Base-by-base conservation (phyloP, 2,888 invertebrate species). In the Protodeltote pygarga region DNA sequence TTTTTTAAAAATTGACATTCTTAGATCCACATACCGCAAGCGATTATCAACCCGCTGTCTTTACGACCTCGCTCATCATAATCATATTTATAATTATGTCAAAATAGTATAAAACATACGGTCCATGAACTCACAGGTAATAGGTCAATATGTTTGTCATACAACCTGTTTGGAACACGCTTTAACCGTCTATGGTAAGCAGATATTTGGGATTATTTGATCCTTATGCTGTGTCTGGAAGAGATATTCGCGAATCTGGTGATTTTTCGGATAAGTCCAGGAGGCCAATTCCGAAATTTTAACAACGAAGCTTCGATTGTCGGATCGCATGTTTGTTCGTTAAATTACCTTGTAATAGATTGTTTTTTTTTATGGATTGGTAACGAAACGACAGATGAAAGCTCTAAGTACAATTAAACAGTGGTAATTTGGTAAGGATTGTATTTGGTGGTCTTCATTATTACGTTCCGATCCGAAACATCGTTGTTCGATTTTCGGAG, bases 81-180 rank as follows among this genome's bases (percentile, higher is more conserved):
- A 54, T 54, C 49, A 52, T 50, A 68, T 69, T 68, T 69, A 68
- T 69, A 68, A 68, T 68, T 69, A 65, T 68, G 67, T 68, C 67
- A 69, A 68, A 65, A 57, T 38, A 52, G 57, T 48, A 68, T 63
- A 65, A 70, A 58, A 68, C 58, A 66, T 70, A 70, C 62, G 65
- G 46, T 47, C 42, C 50, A 32, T 58, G 58, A 62, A 34, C 69
- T 33, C 2, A 4, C 20, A 41, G 51, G 50, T 21, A 53, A 49
- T 50, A 33, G 69, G 64, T 65, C 65, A 65, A 39, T 45, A 42
- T 42, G 53, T 62, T 66, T 58, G 63, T 63, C 44, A 41, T 11
- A 21, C 27, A 45, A 63, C 51, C 31, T 46, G 62, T 49, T 41
- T 41, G 29, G 35, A 42, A 52, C 38, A 52, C 34, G 51, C 38